A percentile compares a stretch with the other conserved stretches of the same genome.
Conservation (phyloP, 1,140 invertebrate genomes). For the Oreohelix idahoensis region DNA sequence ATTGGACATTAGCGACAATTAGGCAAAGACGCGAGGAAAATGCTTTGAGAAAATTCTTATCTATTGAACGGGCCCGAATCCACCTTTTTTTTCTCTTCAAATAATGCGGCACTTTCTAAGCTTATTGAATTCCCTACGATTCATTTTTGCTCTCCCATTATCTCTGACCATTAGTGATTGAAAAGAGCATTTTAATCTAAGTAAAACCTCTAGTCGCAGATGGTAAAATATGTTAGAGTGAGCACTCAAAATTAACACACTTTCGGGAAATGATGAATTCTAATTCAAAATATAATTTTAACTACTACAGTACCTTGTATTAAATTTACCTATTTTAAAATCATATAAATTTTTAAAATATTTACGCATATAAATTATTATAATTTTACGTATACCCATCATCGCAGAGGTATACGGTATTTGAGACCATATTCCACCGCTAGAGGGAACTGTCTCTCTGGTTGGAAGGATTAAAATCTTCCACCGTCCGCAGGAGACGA, state of each 20-base stretch:
- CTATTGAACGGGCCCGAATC: neutral
- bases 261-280: neutral
- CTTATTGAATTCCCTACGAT: neutral
- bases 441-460: neutral
- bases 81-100: neutral
- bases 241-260: neutral
- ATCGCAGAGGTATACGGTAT: neutral
- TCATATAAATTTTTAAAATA: neutral
- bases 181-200: conserved; percentile 10
- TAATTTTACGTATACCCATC: neutral
- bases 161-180: conserved; percentile 6
- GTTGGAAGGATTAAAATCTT: conserved; percentile 8
- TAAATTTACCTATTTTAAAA: neutral
- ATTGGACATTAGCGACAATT: neutral
- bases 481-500: neutral
- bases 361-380: neutral
- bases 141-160: conserved; percentile 12
- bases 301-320: neutral
- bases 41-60: neutral
- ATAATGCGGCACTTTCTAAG: conserved; percentile 9
- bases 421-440: neutral
- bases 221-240: neutral
- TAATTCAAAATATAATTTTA: neutral
- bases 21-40: neutral
- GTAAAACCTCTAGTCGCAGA: neutral